These are phyloP conservation scores for Morone saxatilis DNA, from an alignment of 2,113 vertebrate genomes.

Conservation along the genomic window DNA sequence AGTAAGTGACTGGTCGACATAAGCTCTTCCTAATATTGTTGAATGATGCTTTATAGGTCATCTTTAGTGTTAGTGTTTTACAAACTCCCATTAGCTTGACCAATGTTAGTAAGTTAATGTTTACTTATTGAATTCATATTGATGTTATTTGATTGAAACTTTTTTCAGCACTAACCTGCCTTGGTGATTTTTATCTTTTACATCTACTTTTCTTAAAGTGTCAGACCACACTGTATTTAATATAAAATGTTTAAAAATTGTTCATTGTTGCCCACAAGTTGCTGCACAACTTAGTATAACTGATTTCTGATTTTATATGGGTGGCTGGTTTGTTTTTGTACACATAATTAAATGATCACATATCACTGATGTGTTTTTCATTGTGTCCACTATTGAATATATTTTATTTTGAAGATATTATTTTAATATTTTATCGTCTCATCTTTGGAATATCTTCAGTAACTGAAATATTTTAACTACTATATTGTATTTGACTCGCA, in stretches of 20 bases:
- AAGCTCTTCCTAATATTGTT: constrained; percentile 17
- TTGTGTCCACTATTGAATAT: background rate
- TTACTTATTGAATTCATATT: constrained; percentile 2
- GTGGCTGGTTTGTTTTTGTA: constrained; percentile 18
- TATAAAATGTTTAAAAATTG: background rate
- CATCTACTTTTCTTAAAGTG: background rate
- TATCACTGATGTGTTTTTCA: constrained; percentile 16
- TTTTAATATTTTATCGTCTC: background rate
- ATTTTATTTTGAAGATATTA: background rate
- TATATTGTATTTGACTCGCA: background rate
- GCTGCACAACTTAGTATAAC: background rate
- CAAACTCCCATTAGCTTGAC: background rate
- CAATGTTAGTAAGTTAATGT: background rate
- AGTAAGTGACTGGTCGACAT: background rate
- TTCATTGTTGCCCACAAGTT: background rate
- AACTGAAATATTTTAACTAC: background rate
- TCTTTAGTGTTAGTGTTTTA: background rate
- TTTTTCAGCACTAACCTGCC: background rate
- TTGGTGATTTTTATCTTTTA: background rate
- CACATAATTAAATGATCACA: constrained; percentile 19
- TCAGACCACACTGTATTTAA: constrained; percentile 7
- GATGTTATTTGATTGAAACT: background rate
- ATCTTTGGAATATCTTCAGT: background rate
- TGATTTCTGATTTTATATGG: constrained; percentile 17
- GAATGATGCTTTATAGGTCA: background rate